Evolutionary conservation across 2,797 vertebrate species (phyloP).

Genomic region (Alectoris magna): DNA sequence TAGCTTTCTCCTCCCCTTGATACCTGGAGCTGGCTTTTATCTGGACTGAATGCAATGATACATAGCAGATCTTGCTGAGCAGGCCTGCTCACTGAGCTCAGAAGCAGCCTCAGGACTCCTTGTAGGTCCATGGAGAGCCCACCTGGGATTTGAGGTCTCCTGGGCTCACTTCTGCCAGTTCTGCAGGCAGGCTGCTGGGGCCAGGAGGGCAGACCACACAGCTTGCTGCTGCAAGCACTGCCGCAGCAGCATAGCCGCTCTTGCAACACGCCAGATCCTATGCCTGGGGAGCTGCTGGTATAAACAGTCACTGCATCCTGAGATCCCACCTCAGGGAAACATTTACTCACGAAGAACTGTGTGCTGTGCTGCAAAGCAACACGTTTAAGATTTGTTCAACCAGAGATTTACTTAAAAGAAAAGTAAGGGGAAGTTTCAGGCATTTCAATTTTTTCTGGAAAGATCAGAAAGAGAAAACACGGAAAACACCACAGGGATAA

Average conservation of each 20-base stretch:
- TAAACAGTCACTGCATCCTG: slow-evolving; percentile 2
- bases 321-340: slow-evolving; percentile 14
- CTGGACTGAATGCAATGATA: background rate
- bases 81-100: background rate
- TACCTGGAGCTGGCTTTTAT: background rate
- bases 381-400: background rate
- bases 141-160: background rate
- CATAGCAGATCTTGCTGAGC: background rate
- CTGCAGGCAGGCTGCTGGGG: slow-evolving; percentile 27
- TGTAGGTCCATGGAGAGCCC: slow-evolving; percentile 17
- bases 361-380: background rate
- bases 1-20: background rate
- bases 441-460: background rate
- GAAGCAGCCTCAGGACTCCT: background rate
- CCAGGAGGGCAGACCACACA: slow-evolving; percentile 67
- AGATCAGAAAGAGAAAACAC: slow-evolving; percentile 21
- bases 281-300: background rate
- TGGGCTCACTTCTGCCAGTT: background rate
- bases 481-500: background rate
- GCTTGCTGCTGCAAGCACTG: slow-evolving; percentile 32
- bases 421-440: background rate
- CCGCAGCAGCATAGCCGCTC: background rate
- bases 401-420: background rate
- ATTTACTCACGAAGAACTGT: background rate
- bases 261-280: slow-evolving; percentile 44